These are phyloP conservation scores for Pteropus alecto DNA, from an alignment of 2,113 vertebrate species.

Conservation along the genomic window DNA sequence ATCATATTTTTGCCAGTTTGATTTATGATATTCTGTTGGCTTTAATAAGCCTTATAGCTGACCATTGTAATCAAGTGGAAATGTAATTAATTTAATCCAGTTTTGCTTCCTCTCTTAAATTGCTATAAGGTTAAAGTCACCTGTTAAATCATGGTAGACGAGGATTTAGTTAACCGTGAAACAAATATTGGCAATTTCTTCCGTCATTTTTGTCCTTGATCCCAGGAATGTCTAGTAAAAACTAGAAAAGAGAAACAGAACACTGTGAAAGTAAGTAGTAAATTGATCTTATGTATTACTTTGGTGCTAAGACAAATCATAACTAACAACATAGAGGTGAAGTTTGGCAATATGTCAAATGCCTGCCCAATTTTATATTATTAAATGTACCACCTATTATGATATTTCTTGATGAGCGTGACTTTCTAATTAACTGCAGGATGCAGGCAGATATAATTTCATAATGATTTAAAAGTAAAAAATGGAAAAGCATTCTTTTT, in stretches of 20 bases:
- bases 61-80: neutral
- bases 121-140: neutral
- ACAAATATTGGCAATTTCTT: constrained; percentile 7
- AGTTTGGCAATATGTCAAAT: neutral
- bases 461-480: constrained; percentile 21
- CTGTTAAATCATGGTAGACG: neutral
- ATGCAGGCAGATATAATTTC: neutral
- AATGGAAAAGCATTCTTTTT: neutral
- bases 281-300: neutral
- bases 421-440: neutral
- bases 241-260: neutral
- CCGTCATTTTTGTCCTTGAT: constrained; percentile 7
- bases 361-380: neutral
- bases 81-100: neutral
- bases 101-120: constrained; percentile 3
- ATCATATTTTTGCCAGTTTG: constrained; percentile 12
- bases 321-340: neutral
- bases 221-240: constrained; percentile 20
- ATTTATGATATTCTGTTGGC: constrained; percentile 8
- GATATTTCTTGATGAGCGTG: neutral
- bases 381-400: neutral
- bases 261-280: neutral
- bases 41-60: constrained; percentile 26
- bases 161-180: constrained; percentile 17
- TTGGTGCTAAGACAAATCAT: neutral